These are phyloP conservation scores for Eumaeus atala DNA, from an alignment of 1,140 invertebrate species.

Conservation along the genomic window DNA sequence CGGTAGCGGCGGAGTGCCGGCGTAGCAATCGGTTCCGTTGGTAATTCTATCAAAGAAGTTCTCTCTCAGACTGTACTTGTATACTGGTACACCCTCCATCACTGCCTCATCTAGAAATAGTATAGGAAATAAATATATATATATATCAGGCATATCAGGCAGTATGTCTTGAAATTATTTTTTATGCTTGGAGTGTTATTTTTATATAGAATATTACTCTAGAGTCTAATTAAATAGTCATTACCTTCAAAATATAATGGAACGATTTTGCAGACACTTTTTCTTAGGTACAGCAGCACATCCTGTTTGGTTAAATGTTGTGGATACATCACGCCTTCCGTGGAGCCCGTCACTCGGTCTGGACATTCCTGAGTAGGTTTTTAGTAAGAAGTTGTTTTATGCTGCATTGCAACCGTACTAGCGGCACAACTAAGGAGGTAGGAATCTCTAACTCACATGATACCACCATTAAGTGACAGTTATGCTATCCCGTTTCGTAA, in stretches of 20 bases:
- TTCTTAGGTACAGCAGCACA: conserved; percentile 74
- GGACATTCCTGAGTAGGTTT: conserved; percentile 57
- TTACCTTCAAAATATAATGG: conserved; percentile 73
- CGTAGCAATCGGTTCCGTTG: conserved; percentile 73
- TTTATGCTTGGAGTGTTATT: no score
- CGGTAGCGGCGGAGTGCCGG: conserved; percentile 55
- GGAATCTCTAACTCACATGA: no score
- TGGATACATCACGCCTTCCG: conserved; percentile 76
- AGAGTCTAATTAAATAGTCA: no score
- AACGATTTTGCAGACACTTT: conserved; percentile 75
- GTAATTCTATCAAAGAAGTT: conserved; percentile 64
- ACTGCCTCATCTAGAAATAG: conserved; percentile 56
- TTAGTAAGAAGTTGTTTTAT: no score
- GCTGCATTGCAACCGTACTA: no score
- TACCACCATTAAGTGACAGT: no score
- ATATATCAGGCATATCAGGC: no score
- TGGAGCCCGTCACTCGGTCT: conserved; percentile 71
- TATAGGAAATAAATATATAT: not conserved
- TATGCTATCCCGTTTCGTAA: no score
- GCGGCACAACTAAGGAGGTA: no score
- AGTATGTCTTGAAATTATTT: no score
- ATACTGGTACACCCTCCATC: conserved; percentile 67
- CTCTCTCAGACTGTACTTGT: conserved; percentile 70
- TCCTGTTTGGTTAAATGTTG: conserved; percentile 71
- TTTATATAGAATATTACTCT: no score